Percentiles rank a stretch among this genome's conserved stretches.
These are phyloP conservation scores for Dromas ardeola DNA, from an alignment of 2,113 vertebrate species.

Conservation along the genomic window DNA sequence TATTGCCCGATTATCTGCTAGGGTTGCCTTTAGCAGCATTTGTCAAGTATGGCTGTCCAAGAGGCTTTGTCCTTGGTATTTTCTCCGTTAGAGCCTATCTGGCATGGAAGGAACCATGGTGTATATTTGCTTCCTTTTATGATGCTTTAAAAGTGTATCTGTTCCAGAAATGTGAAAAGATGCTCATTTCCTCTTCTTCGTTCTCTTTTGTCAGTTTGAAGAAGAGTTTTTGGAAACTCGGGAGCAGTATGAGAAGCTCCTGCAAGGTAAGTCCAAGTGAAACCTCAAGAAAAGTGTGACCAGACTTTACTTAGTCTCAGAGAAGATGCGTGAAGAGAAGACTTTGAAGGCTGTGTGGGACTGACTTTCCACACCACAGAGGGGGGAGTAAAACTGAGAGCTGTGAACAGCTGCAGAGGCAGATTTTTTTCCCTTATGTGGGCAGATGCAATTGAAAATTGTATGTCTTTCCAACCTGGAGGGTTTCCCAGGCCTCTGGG, in stretches of 20 bases:
- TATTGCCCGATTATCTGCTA: background rate
- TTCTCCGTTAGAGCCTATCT: background rate
- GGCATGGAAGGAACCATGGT: background rate
- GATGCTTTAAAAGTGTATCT: background rate
- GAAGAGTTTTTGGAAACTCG: conserved; percentile 81
- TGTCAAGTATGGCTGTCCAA: background rate
- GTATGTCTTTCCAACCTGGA: background rate
- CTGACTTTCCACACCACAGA: background rate
- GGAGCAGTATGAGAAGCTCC: conserved; percentile 82
- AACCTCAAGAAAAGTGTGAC: background rate
- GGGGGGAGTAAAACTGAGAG: background rate
- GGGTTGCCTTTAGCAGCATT: background rate
- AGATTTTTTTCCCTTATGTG: background rate
- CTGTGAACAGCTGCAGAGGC: background rate
- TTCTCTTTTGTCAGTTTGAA: conserved; percentile 81
- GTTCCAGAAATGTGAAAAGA: background rate
- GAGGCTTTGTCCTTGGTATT: background rate
- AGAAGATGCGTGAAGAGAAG: background rate
- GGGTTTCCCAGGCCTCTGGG: background rate
- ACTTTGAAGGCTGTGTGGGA: background rate
- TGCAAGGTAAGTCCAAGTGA: conserved; percentile 70
- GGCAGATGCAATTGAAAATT: background rate
- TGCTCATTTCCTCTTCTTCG: background rate
- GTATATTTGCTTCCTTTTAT: background rate
- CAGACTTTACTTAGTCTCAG: background rate